Evolutionary conservation across 2,888 invertebrate genomes (phyloP).

Genomic region (Synanthedon tipuliformis): DNA sequence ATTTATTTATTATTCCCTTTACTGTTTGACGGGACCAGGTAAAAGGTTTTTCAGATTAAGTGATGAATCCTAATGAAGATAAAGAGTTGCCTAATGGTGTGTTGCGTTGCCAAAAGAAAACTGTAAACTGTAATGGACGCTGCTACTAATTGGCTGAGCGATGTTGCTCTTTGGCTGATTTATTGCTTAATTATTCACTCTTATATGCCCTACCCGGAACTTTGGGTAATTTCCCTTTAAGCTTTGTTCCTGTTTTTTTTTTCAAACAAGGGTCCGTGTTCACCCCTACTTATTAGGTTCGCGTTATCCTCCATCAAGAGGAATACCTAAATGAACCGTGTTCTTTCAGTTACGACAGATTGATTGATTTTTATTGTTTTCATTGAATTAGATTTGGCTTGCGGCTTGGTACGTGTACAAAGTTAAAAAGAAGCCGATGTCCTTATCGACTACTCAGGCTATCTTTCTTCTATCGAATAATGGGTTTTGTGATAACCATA

Average conservation of each 20-base stretch:
- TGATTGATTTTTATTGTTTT: too few relatives aligned
- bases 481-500: too few relatives aligned
- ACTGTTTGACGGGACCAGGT: slow-evolving; percentile 41
- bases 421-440: too few relatives aligned
- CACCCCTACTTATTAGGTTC: not conserved
- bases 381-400: too few relatives aligned
- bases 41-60: slow-evolving; percentile 54
- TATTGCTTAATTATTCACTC: slow-evolving; percentile 51
- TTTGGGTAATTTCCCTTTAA: slow-evolving; percentile 14
- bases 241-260: slow-evolving; percentile 11
- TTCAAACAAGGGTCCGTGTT: not conserved
- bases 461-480: too few relatives aligned
- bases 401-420: too few relatives aligned
- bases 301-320: not conserved
- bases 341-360: too few relatives aligned
- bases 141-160: slow-evolving; percentile 29
- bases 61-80: slow-evolving; percentile 54
- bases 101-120: slow-evolving; percentile 38
- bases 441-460: too few relatives aligned
- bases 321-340: too few relatives aligned
- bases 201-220: slow-evolving; percentile 16
- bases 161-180: slow-evolving; percentile 35
- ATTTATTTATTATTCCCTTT: slow-evolving; percentile 46
- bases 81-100: slow-evolving; percentile 43
- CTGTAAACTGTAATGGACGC: slow-evolving; percentile 36